Evolutionary conservation across 2,797 vertebrate genomes (phyloP), one percentile per base, ranked within the genome.

Genomic region (Anabas testudineus): DNA sequence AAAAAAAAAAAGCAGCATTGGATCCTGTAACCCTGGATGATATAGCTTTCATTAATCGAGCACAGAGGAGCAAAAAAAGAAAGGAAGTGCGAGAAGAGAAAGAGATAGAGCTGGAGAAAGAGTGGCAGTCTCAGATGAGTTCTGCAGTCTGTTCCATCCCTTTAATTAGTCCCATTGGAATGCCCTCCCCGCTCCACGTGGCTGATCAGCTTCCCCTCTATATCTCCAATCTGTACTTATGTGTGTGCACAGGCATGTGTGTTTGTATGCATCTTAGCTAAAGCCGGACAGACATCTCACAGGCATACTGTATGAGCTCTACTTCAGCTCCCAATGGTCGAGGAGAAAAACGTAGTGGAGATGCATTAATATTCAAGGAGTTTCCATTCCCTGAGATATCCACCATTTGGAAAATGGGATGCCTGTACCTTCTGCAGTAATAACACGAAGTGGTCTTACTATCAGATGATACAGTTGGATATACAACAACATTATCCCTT

Each of bases 101-200:
- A 76, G 71, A 67, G 66, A 76, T 22, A 22, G 65, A 76, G 74
- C 70, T 71, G 45, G 76, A 87, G 78, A 82, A 87, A 76, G 74
- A 78, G 54, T 61, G 75, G 77, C 58, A 81, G 86, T 89, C 86
- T 87, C 87, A 13, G 18, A 81, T 88, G 87, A 86, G 75, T 87
- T 84, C 58, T 81, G 66, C 90, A 89, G 88, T 89, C 83, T 91
- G 90, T 91, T 93, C 83, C 89, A 87, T 90, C 89, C 86, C 83
- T 91, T 91, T 95, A 94, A 94, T 95, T 94, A 94, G 92, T 94
- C 94, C 93, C 93, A 67, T 86, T 93, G 94, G 94, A 95, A 90
- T 88, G 80, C 72, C 74, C 80, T 81, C 75, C 69, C 78, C 36
- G 57, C 82, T 88, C 69, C 71, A 79, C 64, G 67, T 48, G 71